Evolutionary conservation across 1,140 invertebrate genomes (phyloP).

Genomic region (Apocrypta bakeri): DNA sequence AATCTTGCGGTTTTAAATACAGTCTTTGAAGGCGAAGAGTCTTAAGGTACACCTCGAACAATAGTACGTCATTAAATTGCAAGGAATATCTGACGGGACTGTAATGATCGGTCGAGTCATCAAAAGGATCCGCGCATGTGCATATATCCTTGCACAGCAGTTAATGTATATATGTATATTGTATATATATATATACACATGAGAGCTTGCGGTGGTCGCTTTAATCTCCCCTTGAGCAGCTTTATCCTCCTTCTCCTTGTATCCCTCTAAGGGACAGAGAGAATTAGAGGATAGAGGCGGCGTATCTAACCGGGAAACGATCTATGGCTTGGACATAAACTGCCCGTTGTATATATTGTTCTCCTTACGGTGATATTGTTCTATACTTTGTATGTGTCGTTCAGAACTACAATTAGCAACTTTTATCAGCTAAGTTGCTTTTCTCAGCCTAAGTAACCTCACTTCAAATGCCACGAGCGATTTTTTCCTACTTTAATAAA

Average conservation of each 20-base stretch:
- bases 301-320: constrained; percentile 28
- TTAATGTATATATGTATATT: neutral
- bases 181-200: neutral
- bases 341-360: neutral
- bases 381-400: neutral
- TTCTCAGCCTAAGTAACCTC: no score
- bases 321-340: constrained; percentile 7
- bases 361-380: neutral
- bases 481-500: no score
- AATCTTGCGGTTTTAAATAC: no score
- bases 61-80: no score
- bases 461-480: no score
- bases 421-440: neutral
- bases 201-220: neutral
- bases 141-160: neutral
- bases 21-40: no score
- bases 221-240: constrained; percentile 45
- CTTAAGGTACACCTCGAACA: no score
- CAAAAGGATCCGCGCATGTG: no score
- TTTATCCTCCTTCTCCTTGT: constrained; percentile 22
- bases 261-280: neutral
- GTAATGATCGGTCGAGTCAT: neutral
- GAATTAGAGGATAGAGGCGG: neutral
- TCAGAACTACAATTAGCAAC: neutral
- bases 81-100: neutral